These are phyloP conservation scores for Margarornis squamiger DNA, from an alignment of 2,797 vertebrate genomes.

Conservation along the genomic window DNA sequence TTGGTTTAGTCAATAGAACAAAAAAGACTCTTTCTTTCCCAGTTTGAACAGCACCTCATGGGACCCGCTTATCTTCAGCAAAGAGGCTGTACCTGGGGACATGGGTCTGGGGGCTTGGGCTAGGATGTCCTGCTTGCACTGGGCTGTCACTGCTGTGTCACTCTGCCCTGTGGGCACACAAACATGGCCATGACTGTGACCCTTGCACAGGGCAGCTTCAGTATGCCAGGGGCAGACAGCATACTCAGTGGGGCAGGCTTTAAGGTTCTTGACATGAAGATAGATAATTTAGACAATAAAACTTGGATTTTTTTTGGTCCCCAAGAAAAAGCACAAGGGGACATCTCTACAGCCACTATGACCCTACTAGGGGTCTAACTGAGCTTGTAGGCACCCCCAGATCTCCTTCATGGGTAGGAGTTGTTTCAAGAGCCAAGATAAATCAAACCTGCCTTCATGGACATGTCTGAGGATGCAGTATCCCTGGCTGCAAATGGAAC, in stretches of 20 bases:
- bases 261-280: background rate
- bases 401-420: background rate
- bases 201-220: background rate
- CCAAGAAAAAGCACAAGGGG: background rate
- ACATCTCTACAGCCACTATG: background rate
- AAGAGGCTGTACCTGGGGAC: background rate
- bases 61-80: background rate
- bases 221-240: background rate
- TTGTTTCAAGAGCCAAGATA: background rate
- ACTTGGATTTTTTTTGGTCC: background rate
- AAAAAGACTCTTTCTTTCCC: background rate
- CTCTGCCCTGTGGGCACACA: background rate
- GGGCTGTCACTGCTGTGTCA: rapidly evolving
- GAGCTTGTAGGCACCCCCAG: background rate
- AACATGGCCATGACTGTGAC: rapidly evolving
- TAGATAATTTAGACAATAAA: background rate
- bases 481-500: background rate
- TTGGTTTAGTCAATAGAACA: background rate
- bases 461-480: background rate
- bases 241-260: background rate
- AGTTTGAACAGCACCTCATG: background rate
- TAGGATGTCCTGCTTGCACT: background rate
- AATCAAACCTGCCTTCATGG: background rate
- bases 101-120: rapidly evolving
- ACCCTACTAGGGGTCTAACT: background rate